Evolutionary conservation across 2,888 invertebrate genomes (phyloP).

Genomic region (Odontocerum albicorne): DNA sequence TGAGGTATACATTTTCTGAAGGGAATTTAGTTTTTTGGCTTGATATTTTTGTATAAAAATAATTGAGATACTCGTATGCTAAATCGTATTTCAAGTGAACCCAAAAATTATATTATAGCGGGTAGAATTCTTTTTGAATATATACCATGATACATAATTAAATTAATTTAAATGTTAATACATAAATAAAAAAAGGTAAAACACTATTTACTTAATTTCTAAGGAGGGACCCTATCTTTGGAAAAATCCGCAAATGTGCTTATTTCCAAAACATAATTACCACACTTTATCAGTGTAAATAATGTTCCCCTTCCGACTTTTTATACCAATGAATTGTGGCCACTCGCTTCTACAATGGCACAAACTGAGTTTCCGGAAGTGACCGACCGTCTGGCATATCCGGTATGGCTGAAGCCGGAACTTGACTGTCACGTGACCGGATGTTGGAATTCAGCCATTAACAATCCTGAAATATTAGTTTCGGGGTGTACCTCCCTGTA

Average conservation of each 20-base stretch:
- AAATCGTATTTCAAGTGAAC: too few relatives aligned
- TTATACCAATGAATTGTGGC: slow-evolving; percentile 16
- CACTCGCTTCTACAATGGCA: slow-evolving; percentile 9
- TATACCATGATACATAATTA: too few relatives aligned
- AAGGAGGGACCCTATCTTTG: not conserved
- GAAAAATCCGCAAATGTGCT: not conserved
- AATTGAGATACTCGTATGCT: too few relatives aligned
- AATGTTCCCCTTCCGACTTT: slow-evolving; percentile 22
- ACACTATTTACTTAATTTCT: not conserved
- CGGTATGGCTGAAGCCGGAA: slow-evolving; percentile 15
- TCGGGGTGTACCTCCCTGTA: too few relatives aligned
- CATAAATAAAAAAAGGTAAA: too few relatives aligned
- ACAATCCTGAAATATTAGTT: slow-evolving; percentile 14
- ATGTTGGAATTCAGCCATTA: slow-evolving; percentile 15
- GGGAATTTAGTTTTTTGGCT: too few relatives aligned
- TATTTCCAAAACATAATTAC: slow-evolving; percentile 12
- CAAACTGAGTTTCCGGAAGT: slow-evolving; percentile 17
- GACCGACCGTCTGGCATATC: slow-evolving; percentile 19
- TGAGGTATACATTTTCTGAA: too few relatives aligned
- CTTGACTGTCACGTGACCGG: slow-evolving; percentile 23
- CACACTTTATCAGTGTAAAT: slow-evolving; percentile 14
- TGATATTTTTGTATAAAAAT: too few relatives aligned
- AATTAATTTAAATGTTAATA: too few relatives aligned
- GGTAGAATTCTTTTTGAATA: too few relatives aligned
- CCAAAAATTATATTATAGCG: too few relatives aligned